phyloP scores from a whole-genome alignment of 2,888 invertebrate species.

The Drosophila fungiperda region DNA sequence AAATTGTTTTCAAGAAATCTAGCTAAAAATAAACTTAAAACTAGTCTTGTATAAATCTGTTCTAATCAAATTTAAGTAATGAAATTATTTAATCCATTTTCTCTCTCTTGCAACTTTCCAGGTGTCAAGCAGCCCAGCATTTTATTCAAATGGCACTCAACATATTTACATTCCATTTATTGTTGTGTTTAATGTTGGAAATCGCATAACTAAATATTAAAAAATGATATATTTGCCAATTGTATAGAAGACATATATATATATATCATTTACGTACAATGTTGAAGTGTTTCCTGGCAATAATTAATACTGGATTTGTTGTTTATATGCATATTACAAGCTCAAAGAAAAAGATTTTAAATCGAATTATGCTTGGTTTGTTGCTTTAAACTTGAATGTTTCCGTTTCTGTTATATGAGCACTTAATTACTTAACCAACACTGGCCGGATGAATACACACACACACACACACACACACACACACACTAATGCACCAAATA shows the following conservation, averaged over 20 bases:
- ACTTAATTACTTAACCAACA: slow-evolving; percentile 44
- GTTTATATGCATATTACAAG: slow-evolving; percentile 19
- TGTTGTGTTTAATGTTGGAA: slow-evolving; percentile 66
- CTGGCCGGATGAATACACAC: slow-evolving; percentile 53
- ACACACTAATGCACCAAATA: slow-evolving; percentile 57
- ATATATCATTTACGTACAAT: slow-evolving; percentile 36
- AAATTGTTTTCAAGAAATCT: background rate
- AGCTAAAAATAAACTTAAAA: background rate
- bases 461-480: slow-evolving; percentile 57
- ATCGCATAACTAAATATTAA: slow-evolving; percentile 47
- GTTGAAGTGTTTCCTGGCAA: slow-evolving; percentile 32
- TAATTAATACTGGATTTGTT: slow-evolving; percentile 29
- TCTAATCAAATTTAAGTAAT: too few relatives aligned
- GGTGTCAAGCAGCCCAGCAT: slow-evolving; percentile 28
- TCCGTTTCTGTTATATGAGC: slow-evolving; percentile 23
- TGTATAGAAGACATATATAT: slow-evolving; percentile 32
- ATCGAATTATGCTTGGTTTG: slow-evolving; percentile 30
- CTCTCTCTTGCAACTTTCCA: slow-evolving; percentile 3
- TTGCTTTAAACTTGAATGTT: slow-evolving; percentile 36
- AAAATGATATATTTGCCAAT: slow-evolving; percentile 41
- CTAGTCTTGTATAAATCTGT: too few relatives aligned
- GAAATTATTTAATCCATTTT: background rate
- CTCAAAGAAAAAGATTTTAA: slow-evolving; percentile 27
- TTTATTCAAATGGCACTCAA: slow-evolving; percentile 19
- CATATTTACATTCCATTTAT: slow-evolving; percentile 61